These are phyloP conservation scores for Calyptommatus sinebrachiatus DNA, from an alignment of 2,113 vertebrate species.

Conservation along the genomic window DNA sequence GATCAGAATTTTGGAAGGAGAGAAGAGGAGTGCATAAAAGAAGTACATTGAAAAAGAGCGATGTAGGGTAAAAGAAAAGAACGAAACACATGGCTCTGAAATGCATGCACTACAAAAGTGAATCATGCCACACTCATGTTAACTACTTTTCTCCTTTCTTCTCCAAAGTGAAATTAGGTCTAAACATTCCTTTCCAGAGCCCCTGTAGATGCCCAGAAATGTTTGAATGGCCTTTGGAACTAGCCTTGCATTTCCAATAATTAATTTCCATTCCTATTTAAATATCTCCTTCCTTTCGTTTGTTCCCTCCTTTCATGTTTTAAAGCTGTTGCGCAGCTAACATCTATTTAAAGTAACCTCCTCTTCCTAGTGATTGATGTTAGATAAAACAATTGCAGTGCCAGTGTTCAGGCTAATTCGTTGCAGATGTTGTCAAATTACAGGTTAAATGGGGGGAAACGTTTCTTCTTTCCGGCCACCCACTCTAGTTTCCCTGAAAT, in stretches of 20 bases:
- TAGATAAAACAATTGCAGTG: slow-evolving; percentile 89
- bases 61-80: not conserved
- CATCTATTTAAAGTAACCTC: slow-evolving; percentile 83
- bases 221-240: slow-evolving; percentile 14
- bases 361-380: slow-evolving; percentile 82
- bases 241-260: slow-evolving; percentile 52
- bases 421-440: slow-evolving; percentile 92
- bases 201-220: not conserved
- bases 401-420: slow-evolving; percentile 84
- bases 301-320: slow-evolving; percentile 72
- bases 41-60: not conserved
- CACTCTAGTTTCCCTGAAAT: slow-evolving; percentile 81
- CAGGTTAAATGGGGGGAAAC: slow-evolving; percentile 78
- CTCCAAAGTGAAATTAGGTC: slow-evolving; percentile 51
- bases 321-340: slow-evolving; percentile 74
- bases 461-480: slow-evolving; percentile 83
- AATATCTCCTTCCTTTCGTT: slow-evolving; percentile 55
- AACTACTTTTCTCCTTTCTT: slow-evolving; percentile 33
- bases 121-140: slow-evolving; percentile 24
- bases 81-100: not conserved
- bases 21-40: too few species aligned
- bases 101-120: slow-evolving; percentile 38
- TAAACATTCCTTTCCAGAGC: not conserved
- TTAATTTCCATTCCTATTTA: slow-evolving; percentile 62
- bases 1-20: not conserved